phyloP scores from a whole-genome alignment of 2,113 vertebrate species.

The Apteryx mantelli region DNA sequence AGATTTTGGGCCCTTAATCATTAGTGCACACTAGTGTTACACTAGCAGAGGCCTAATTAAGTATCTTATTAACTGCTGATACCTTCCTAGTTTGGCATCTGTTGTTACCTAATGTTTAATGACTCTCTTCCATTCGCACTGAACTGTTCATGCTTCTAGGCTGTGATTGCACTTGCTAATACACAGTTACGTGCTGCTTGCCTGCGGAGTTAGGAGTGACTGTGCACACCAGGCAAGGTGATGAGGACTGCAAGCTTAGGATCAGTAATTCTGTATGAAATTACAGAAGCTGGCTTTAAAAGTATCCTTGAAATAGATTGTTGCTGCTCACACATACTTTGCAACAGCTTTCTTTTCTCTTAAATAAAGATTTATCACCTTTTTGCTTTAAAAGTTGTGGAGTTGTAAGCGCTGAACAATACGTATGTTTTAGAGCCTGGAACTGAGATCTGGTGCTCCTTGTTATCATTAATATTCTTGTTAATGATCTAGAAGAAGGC shows the following conservation, averaged over 20 bases:
- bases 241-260: neutral
- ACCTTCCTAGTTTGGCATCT: neutral
- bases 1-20: neutral
- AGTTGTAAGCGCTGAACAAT: neutral
- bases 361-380: neutral
- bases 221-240: neutral
- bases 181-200: neutral
- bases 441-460: neutral
- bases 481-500: neutral
- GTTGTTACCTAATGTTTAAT: rapidly evolving
- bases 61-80: neutral
- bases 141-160: neutral
- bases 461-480: neutral
- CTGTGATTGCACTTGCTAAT: neutral
- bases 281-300: neutral
- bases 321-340: too few species aligned
- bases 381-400: neutral
- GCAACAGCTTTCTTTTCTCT: neutral
- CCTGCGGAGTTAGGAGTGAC: neutral
- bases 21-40: neutral
- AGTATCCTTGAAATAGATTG: neutral
- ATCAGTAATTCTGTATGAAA: neutral
- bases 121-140: neutral
- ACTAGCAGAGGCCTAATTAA: neutral
- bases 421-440: neutral